These are phyloP conservation scores for Zaprionus tsacasi DNA, from an alignment of 1,140 invertebrate species.

Conservation along the genomic window DNA sequence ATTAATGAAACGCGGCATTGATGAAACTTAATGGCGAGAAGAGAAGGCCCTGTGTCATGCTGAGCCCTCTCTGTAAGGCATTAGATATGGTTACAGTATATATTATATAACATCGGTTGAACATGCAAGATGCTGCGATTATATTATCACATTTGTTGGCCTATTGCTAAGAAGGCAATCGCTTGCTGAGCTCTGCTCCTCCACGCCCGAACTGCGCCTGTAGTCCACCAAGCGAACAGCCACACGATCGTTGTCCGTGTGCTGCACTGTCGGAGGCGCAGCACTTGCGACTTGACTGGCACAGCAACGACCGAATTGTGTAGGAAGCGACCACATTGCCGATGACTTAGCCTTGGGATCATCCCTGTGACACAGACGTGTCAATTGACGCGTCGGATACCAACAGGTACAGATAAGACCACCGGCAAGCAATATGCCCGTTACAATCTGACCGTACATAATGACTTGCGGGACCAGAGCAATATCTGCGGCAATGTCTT, in stretches of 20 bases:
- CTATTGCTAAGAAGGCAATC: conserved; percentile 48
- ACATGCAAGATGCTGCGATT: conserved; percentile 57
- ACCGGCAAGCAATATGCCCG: conserved; percentile 67
- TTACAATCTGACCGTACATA: conserved; percentile 71
- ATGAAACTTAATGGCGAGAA: conserved; percentile 52
- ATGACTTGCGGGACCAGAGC: conserved; percentile 70
- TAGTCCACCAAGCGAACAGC: conserved; percentile 68
- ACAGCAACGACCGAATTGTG: conserved; percentile 28
- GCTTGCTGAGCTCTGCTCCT: conserved; percentile 31
- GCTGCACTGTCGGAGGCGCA: conserved; percentile 1
- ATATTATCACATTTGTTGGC: conserved; percentile 71
- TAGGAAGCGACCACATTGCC: conserved; percentile 58
- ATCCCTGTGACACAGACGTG: conserved; percentile 69
- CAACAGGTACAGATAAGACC: conserved; percentile 78
- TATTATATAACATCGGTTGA: conserved; percentile 35
- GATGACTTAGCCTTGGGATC: conserved; percentile 73
- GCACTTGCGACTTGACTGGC: not conserved
- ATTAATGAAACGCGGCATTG: not conserved
- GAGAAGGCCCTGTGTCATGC: conserved; percentile 2
- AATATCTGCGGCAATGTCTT: conserved; percentile 84
- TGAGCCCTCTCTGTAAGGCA: conserved; percentile 11
- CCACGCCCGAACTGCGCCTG: conserved; percentile 55
- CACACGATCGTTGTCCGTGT: conserved; percentile 46
- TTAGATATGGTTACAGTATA: conserved; percentile 10
- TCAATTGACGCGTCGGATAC: conserved; percentile 74